A percentile compares a stretch with the other conserved stretches of the same genome.
Evolutionary conservation across 2,797 vertebrate species (phyloP).

Genomic region (Phalanger gymnotis): DNA sequence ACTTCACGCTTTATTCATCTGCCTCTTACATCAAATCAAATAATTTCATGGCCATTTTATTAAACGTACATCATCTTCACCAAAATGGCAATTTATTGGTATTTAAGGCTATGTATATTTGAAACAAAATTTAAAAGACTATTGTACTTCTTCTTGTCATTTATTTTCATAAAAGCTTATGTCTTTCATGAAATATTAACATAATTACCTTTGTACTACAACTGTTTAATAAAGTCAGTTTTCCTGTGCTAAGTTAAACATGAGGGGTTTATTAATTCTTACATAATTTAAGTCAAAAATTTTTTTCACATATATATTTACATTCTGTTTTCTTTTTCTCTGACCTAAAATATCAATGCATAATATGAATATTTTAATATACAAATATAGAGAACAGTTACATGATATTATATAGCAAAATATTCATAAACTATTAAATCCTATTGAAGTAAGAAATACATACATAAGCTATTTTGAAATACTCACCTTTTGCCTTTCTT

Average conservation of each 20-base stretch:
- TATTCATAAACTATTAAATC: neutral
- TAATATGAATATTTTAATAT: neutral
- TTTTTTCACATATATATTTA: constrained; percentile 27
- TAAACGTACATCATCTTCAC: constrained; percentile 29
- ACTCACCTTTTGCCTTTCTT: neutral
- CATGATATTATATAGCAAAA: neutral
- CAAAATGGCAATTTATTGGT: neutral
- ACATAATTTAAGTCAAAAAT: constrained; percentile 12
- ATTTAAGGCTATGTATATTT: neutral
- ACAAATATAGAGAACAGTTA: neutral
- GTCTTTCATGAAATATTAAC: neutral
- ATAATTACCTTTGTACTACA: neutral
- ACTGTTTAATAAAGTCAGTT: neutral
- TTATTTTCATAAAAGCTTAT: neutral
- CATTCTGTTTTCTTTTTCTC: constrained; percentile 10
- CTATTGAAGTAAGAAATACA: neutral
- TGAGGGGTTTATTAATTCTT: neutral
- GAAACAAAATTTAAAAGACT: neutral
- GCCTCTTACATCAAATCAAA: constrained; percentile 30
- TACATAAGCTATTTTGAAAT: neutral
- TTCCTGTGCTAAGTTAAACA: neutral
- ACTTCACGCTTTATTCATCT: neutral
- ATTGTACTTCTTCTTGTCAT: neutral
- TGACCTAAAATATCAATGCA: neutral
- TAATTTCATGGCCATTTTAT: neutral